Evolutionary conservation across 2,113 vertebrate genomes (phyloP).

Genomic region (Anguilla japonica): DNA sequence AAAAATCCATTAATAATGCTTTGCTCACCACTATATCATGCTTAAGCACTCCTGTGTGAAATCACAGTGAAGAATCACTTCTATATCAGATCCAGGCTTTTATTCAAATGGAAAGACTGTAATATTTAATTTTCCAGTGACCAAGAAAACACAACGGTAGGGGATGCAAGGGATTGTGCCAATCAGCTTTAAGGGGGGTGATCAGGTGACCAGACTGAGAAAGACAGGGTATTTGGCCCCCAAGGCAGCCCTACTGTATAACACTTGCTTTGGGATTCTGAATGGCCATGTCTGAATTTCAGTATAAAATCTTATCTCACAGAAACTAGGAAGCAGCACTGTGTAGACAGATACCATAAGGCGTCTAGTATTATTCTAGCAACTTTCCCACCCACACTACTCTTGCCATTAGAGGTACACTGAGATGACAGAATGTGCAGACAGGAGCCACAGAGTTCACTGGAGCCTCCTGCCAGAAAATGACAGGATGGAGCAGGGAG

Average conservation of each 20-base stretch:
- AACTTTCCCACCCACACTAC: neutral
- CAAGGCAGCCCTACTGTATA: neutral
- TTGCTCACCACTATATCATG: neutral
- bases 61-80: neutral
- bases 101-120: neutral
- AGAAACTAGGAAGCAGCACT: neutral
- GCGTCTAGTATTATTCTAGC: neutral
- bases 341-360: neutral
- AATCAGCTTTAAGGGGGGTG: neutral
- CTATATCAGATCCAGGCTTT: neutral
- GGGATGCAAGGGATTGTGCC: neutral
- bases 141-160: neutral
- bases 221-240: neutral
- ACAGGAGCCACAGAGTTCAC: neutral
- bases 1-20: neutral
- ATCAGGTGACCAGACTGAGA: neutral
- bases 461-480: constrained; percentile 30
- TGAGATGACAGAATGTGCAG: constrained; percentile 24
- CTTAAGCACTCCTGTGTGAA: neutral
- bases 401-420: constrained; percentile 8
- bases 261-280: neutral
- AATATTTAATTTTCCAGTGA: neutral
- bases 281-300: neutral
- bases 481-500: constrained; percentile 35
- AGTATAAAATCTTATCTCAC: neutral